These are phyloP conservation scores for Actenoides hombroni DNA, from an alignment of 2,113 vertebrate species.

Conservation along the genomic window DNA sequence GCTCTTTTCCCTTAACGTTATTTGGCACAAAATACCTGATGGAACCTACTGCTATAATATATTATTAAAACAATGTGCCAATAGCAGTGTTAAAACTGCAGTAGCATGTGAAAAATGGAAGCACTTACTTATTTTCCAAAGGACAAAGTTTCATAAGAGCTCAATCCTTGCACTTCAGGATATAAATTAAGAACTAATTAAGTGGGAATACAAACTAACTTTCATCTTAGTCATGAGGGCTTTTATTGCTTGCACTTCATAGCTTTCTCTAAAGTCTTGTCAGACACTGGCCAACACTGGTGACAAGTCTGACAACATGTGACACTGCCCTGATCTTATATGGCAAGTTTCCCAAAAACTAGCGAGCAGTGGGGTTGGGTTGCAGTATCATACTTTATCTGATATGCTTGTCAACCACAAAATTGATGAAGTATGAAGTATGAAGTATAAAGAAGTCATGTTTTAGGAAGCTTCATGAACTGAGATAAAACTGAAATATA, in stretches of 20 bases:
- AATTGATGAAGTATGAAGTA: background rate
- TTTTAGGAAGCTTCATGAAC: background rate
- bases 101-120: constrained; percentile 16
- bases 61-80: background rate
- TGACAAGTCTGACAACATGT: background rate
- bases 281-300: background rate
- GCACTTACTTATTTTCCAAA: background rate
- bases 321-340: background rate
- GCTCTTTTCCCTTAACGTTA: background rate
- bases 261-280: background rate
- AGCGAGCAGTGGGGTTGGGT: background rate
- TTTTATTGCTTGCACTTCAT: background rate
- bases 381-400: background rate
- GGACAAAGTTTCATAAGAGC: background rate
- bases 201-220: constrained; percentile 24
- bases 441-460: background rate
- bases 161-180: constrained; percentile 4
- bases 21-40: background rate
- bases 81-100: background rate
- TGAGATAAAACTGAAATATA: background rate
- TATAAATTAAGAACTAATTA: constrained; percentile 50
- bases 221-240: background rate
- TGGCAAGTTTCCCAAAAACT: background rate
- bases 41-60: background rate
- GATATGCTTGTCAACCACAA: background rate